These are phyloP conservation scores for Aptenodytes patagonicus DNA, from an alignment of 2,113 vertebrate species.

Conservation along the genomic window DNA sequence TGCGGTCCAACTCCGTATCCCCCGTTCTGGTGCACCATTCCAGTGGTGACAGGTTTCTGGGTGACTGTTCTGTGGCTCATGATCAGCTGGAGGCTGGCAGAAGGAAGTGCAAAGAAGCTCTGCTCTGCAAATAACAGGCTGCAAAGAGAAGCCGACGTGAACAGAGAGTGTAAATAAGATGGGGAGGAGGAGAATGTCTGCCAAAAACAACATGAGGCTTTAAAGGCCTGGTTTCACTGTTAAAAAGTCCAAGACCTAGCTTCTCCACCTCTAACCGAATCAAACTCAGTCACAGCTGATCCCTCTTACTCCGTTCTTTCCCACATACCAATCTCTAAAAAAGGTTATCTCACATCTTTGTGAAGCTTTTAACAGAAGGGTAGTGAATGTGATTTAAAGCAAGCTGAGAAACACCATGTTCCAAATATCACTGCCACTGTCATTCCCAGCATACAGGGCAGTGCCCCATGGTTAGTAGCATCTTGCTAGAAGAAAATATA, in stretches of 20 bases:
- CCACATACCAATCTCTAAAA: constrained; percentile 7
- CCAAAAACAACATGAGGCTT: constrained; percentile 58
- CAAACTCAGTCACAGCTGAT: constrained; percentile 21
- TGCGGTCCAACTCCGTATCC: constrained; percentile 23
- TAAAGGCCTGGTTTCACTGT: constrained; percentile 38
- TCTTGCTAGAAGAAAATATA: not conserved
- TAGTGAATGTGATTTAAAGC: not conserved
- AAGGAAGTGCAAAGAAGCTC: constrained; percentile 62
- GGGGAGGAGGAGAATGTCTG: constrained; percentile 34
- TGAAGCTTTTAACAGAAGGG: not conserved
- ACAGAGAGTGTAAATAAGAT: constrained; percentile 54
- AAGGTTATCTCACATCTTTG: not conserved
- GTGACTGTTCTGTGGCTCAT: constrained; percentile 64
- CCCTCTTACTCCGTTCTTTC: not conserved
- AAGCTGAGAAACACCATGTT: not conserved
- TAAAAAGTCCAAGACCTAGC: constrained; percentile 32
- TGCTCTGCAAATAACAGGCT: constrained; percentile 61
- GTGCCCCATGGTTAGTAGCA: fast-evolving
- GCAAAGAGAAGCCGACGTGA: constrained; percentile 43
- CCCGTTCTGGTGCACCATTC: constrained; percentile 38
- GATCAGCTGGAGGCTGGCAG: constrained; percentile 66
- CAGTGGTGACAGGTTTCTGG: constrained; percentile 69
- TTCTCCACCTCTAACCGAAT: constrained; percentile 6
- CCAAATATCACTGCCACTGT: not conserved
- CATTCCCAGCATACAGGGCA: not conserved